Percentiles rank a stretch among this genome's conserved stretches.
Conservation (phyloP, 2,888 invertebrate species). For the Platycheirus albimanus region DNA sequence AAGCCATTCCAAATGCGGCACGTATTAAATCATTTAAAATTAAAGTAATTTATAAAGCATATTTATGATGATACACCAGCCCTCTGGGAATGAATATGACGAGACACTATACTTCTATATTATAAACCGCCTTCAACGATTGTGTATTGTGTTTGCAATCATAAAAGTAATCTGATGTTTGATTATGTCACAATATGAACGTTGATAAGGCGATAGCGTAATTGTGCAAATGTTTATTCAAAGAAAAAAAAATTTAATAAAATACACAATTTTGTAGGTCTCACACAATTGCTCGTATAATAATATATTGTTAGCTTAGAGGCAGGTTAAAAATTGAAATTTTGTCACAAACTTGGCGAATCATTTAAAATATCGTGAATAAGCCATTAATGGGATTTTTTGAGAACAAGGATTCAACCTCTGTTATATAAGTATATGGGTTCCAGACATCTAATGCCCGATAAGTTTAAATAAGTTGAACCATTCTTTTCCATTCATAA, state of each 20-base stretch:
- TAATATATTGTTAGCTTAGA: no score
- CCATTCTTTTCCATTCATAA: no score
- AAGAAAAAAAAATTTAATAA: neutral
- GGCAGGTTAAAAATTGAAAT: no score
- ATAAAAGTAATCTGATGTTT: conserved; percentile 19
- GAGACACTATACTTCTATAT: neutral
- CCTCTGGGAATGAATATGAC: neutral
- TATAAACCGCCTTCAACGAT: neutral
- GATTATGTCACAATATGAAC: neutral
- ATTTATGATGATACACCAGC: neutral
- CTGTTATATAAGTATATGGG: no score
- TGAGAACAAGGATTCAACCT: no score
- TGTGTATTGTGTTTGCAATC: neutral
- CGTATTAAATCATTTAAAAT: neutral
- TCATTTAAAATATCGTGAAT: no score
- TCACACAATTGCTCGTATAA: no score
- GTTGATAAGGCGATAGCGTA: neutral
- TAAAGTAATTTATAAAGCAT: neutral
- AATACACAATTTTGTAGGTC: no score
- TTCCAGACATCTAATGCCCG: no score
- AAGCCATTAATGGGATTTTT: no score
- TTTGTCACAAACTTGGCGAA: no score
- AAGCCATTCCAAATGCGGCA: neutral
- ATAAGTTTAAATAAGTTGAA: no score
- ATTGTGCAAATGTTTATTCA: conserved; percentile 15